These are phyloP conservation scores for Girardinichthys multiradiatus DNA, from an alignment of 2,113 vertebrate genomes.

Conservation along the genomic window DNA sequence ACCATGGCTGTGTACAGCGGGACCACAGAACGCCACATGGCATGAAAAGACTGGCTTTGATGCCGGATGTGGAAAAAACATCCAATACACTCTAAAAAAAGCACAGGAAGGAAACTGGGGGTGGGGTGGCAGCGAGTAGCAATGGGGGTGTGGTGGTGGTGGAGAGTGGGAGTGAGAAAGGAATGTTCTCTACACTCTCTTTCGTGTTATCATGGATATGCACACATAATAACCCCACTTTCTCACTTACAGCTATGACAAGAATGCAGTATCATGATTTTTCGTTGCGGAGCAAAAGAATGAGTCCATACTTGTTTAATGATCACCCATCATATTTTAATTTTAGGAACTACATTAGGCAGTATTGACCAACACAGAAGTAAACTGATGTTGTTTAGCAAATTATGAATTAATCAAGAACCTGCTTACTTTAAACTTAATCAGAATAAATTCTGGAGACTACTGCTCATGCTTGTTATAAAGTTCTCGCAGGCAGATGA, in stretches of 20 bases:
- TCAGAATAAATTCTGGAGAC: background rate
- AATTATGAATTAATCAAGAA: background rate
- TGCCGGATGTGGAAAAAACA: slow-evolving; percentile 94
- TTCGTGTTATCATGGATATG: slow-evolving; percentile 68
- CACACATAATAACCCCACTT: slow-evolving; percentile 65
- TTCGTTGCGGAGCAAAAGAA: slow-evolving; percentile 19
- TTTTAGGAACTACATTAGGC: slow-evolving; percentile 2
- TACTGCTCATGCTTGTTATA: background rate
- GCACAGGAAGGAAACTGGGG: slow-evolving; percentile 98
- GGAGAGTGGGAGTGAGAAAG: slow-evolving; percentile 87
- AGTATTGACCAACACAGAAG: background rate
- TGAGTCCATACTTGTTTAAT: slow-evolving; percentile 31
- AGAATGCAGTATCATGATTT: slow-evolving; percentile 59
- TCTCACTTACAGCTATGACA: slow-evolving; percentile 64
- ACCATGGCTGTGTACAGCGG: slow-evolving; percentile 50
- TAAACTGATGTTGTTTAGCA: background rate
- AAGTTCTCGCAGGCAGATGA: background rate
- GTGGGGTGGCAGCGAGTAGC: slow-evolving; percentile 84
- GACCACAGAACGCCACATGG: slow-evolving; percentile 72
- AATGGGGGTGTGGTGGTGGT: slow-evolving; percentile 68
- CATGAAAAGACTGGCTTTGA: slow-evolving; percentile 93
- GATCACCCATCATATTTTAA: slow-evolving; percentile 13
- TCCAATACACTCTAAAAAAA: slow-evolving; percentile 95
- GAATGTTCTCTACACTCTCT: slow-evolving; percentile 85
- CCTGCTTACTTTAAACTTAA: background rate